phyloP scores from a whole-genome alignment of 23 tunicate genomes.

The Ascidia mentula region DNA sequence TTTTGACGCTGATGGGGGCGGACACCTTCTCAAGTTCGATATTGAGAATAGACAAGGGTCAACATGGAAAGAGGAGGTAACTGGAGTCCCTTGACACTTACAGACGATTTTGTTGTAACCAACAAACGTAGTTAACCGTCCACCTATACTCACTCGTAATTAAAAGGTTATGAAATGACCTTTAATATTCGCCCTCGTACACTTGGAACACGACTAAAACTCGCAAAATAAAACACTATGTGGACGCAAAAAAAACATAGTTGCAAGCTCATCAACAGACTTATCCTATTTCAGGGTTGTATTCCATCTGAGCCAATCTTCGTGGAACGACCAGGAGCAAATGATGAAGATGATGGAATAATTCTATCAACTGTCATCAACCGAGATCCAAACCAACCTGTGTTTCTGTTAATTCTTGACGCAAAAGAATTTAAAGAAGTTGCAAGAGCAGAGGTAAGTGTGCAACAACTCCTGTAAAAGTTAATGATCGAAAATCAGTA shows the following conservation, averaged over 20 bases:
- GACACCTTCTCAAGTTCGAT: conserved; percentile 25
- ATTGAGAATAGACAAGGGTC: conserved; percentile 21
- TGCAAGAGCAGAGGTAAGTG: conserved; percentile 49
- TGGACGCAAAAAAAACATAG: too few species aligned
- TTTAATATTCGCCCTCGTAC: too few species aligned
- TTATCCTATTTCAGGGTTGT: conserved; percentile 15
- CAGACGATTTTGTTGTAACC: too few species aligned
- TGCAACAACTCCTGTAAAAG: too few species aligned
- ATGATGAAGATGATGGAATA: conserved; percentile 62
- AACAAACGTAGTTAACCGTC: too few species aligned
- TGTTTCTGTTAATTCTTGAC: conserved; percentile 48
- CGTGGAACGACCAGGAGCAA: conserved; percentile 18
- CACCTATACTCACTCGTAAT: not conserved
- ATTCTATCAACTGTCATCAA: conserved; percentile 41
- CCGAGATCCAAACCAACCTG: conserved; percentile 15
- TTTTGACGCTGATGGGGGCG: conserved; percentile 14
- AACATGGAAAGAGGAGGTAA: conserved; percentile 28
- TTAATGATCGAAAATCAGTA: too few species aligned
- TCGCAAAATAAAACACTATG: too few species aligned
- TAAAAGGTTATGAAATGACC: not conserved
- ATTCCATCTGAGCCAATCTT: conserved; percentile 56
- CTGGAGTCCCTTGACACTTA: too few species aligned
- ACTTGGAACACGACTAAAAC: too few species aligned
- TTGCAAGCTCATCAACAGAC: too few species aligned
- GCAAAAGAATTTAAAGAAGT: conserved; percentile 55